Evolutionary conservation across 2,113 vertebrate species (phyloP).

Genomic region (Cettia cetti): DNA sequence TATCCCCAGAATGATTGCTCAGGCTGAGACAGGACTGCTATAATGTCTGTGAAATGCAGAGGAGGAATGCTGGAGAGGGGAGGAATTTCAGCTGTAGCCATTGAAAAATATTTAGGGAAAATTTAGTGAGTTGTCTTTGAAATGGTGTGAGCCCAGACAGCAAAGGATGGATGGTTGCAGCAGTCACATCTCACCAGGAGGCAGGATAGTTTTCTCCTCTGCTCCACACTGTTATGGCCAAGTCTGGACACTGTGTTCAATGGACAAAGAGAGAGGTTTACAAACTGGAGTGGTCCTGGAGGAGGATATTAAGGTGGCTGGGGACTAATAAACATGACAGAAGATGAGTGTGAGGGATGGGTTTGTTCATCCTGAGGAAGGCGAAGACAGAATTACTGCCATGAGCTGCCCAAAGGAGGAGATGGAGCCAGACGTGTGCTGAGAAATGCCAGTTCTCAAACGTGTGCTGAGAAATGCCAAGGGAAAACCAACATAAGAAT

Average conservation of each 20-base stretch:
- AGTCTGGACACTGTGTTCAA: not conserved
- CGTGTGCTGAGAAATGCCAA: not conserved
- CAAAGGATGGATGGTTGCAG: not conserved
- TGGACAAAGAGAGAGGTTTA: not conserved
- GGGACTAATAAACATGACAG: not conserved
- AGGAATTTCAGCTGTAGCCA: not conserved
- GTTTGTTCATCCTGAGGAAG: not conserved
- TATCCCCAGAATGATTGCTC: not conserved
- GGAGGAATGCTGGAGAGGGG: not conserved
- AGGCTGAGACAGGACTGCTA: not conserved
- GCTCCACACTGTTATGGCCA: not conserved
- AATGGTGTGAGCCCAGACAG: not conserved
- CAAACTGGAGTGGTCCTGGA: not conserved
- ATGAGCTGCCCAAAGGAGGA: not conserved
- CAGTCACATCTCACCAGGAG: not conserved
- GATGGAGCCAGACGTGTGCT: not conserved
- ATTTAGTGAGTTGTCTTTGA: not conserved
- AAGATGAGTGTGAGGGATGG: not conserved
- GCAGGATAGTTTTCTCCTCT: not conserved
- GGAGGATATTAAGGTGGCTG: not conserved
- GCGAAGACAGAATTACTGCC: not conserved
- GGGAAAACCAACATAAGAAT: accelerated
- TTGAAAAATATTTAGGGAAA: not conserved
- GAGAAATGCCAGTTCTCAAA: not conserved
- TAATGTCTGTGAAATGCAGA: accelerated